phyloP scores from a whole-genome alignment of 2,113 vertebrate genomes.

The Hassar affinis region DNA sequence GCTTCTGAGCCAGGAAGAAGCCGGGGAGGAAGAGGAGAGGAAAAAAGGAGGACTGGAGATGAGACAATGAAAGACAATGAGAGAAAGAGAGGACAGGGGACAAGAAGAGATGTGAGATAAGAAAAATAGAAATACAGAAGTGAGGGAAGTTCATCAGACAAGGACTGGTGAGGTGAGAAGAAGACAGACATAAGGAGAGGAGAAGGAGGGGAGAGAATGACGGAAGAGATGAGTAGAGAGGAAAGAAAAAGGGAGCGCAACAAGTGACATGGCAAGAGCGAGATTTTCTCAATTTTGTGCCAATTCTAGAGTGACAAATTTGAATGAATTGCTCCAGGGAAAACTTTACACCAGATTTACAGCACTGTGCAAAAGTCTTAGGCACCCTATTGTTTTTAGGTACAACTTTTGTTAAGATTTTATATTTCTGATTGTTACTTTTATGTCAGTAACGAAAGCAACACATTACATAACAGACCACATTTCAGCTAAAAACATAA shows the following conservation, averaged over 20 bases:
- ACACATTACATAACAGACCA: too few relatives aligned
- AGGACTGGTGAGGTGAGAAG: neutral
- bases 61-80: neutral
- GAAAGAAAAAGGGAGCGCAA: too few relatives aligned
- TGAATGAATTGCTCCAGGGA: neutral
- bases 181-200: neutral
- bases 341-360: neutral
- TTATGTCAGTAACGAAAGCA: too few relatives aligned
- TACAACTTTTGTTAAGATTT: too few relatives aligned
- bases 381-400: too few relatives aligned
- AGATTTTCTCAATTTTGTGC: neutral
- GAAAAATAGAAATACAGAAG: neutral
- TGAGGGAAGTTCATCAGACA: neutral
- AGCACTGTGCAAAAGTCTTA: too few relatives aligned
- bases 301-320: neutral
- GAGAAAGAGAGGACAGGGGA: neutral
- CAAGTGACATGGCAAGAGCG: neutral
- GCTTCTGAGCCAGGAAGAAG: constrained; percentile 35
- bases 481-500: too few relatives aligned
- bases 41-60: neutral
- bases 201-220: neutral
- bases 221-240: neutral
- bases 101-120: neutral
- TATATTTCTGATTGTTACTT: too few relatives aligned
- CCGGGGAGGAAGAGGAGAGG: neutral